Conservation (phyloP, 2,888 invertebrate species). For the Leptinotarsa rubiginosa region DNA sequence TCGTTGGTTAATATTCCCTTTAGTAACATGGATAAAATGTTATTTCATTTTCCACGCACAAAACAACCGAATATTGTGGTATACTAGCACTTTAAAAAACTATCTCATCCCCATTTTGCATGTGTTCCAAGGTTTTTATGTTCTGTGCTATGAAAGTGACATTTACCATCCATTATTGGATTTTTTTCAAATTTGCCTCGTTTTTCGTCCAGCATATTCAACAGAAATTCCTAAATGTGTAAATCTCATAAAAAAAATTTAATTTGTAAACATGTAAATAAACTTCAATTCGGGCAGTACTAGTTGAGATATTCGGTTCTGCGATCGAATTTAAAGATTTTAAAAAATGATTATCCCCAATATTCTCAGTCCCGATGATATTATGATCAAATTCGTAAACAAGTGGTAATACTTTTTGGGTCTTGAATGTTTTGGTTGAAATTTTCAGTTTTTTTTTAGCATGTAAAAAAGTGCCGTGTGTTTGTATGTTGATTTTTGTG, state of each 20-base stretch:
- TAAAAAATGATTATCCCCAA: slow-evolving; percentile 56
- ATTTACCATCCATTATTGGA: not conserved
- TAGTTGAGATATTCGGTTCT: not conserved
- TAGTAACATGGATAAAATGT: no score
- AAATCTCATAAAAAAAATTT: not conserved
- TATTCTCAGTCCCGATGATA: slow-evolving; percentile 57
- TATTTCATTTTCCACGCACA: no score
- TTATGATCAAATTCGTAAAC: slow-evolving; percentile 57
- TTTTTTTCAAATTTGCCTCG: not conserved
- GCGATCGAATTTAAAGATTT: not conserved
- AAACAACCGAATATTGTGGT: no score
- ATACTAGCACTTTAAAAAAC: no score
- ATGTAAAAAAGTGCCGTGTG: not conserved
- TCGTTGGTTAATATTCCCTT: no score
- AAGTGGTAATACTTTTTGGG: slow-evolving; percentile 38
- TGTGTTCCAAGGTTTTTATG: not conserved
- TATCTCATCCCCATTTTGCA: no score
- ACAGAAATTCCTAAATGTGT: not conserved
- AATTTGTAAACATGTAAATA: not conserved
- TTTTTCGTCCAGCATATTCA: not conserved
- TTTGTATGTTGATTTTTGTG: slow-evolving; percentile 54
- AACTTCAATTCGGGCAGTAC: no score
- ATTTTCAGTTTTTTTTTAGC: slow-evolving; percentile 23
- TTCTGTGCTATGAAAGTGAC: not conserved
- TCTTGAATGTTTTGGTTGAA: slow-evolving; percentile 19